Evolutionary conservation across 2,888 invertebrate genomes (phyloP).

Genomic region (Cantharis rustica): DNA sequence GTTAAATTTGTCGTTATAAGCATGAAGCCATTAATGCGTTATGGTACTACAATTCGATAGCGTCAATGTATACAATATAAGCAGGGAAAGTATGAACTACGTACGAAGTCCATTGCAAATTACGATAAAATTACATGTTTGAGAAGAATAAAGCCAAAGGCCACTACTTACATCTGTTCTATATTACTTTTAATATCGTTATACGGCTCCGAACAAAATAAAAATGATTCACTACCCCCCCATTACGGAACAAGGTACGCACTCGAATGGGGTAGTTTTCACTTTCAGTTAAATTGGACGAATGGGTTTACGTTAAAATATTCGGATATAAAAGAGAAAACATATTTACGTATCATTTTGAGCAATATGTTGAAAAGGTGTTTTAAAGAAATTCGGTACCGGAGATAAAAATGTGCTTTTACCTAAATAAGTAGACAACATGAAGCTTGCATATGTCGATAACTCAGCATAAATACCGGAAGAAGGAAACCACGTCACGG

Average conservation of each 20-base stretch:
- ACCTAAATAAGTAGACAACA: not conserved
- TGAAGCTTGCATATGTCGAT: constrained; percentile 25
- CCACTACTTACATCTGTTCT: constrained; percentile 29
- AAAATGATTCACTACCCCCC: constrained; percentile 29
- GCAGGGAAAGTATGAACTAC: constrained; percentile 9
- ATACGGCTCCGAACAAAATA: constrained; percentile 23
- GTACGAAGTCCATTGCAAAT: constrained; percentile 15
- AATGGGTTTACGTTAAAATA: constrained; percentile 7
- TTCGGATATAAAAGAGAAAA: not conserved
- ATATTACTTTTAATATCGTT: constrained; percentile 29
- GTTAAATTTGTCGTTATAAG: constrained; percentile 18
- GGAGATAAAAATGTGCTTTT: not conserved
- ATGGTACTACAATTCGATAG: constrained; percentile 18
- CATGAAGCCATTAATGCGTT: constrained; percentile 26
- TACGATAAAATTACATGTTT: constrained; percentile 26
- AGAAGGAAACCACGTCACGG: constrained; percentile 40
- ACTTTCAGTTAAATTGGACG: constrained; percentile 24
- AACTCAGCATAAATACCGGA: constrained; percentile 31
- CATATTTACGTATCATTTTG: not conserved
- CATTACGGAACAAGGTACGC: constrained; percentile 6
- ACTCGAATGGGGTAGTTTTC: constrained; percentile 22
- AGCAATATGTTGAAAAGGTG: not conserved
- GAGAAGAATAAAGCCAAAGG: constrained; percentile 24
- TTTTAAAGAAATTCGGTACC: not conserved
- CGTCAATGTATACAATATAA: constrained; percentile 21